phyloP scores from a whole-genome alignment of 2,888 invertebrate species.

The Melikaiella ostensackeni region DNA sequence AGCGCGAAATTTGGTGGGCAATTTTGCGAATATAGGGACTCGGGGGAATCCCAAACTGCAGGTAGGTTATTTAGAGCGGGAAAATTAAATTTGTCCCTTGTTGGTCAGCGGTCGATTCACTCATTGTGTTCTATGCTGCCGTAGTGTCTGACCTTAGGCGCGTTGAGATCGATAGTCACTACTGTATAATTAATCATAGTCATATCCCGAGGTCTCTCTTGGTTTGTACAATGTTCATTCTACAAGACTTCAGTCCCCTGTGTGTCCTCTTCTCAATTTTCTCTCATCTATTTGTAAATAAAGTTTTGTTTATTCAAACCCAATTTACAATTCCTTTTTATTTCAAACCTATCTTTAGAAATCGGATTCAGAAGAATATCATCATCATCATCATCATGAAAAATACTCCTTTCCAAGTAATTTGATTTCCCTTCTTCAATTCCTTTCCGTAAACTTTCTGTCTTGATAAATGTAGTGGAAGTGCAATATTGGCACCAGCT shows the following conservation, averaged over 20 bases:
- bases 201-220: constrained; percentile 59
- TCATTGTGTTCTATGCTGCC: constrained; percentile 42
- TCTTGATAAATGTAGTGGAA: background rate
- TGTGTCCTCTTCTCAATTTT: constrained; percentile 1
- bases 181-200: constrained; percentile 72
- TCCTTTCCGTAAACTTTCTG: background rate
- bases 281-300: background rate
- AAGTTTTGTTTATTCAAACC: background rate
- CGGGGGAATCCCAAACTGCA: constrained; percentile 35
- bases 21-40: background rate
- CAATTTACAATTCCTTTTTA: background rate
- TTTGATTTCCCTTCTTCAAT: background rate
- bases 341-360: background rate
- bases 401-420: background rate
- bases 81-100: constrained; percentile 59
- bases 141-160: constrained; percentile 70
- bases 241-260: background rate
- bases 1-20: background rate
- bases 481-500: background rate
- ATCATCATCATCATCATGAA: background rate
- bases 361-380: background rate
- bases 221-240: constrained; percentile 11
- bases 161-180: constrained; percentile 68
- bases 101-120: constrained; percentile 28
- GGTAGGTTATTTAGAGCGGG: constrained; percentile 58